Conservation (phyloP, 2,113 vertebrate species). For the Montifringilla adamsi region DNA sequence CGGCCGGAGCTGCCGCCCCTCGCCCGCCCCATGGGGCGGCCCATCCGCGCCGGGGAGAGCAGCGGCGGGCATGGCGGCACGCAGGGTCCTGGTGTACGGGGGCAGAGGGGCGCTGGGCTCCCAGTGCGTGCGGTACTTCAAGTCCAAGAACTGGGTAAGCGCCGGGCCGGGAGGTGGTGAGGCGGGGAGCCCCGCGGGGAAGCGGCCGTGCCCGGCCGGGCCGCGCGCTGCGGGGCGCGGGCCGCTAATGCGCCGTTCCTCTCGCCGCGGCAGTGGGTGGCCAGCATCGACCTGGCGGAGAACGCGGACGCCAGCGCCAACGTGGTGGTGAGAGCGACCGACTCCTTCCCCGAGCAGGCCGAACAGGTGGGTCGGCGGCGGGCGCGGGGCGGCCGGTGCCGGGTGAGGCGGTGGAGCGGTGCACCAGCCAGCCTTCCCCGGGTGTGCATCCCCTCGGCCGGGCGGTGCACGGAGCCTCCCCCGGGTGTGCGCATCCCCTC, state of each 20-base stretch:
- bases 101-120: slow-evolving; percentile 87
- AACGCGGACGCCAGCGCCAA: slow-evolving; percentile 87
- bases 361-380: slow-evolving; percentile 79
- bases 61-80: slow-evolving; percentile 41
- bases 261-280: slow-evolving; percentile 82
- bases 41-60: background rate
- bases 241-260: background rate
- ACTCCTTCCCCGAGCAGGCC: slow-evolving; percentile 87
- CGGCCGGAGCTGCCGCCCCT: background rate
- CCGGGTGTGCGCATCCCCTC: background rate
- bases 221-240: background rate
- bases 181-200: background rate
- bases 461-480: background rate
- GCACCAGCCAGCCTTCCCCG: accelerated
- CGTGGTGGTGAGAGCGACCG: slow-evolving; percentile 80
- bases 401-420: background rate
- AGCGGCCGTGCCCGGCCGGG: background rate
- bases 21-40: background rate
- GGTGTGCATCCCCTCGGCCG: background rate
- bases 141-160: slow-evolving; percentile 85
- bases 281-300: slow-evolving; percentile 84
- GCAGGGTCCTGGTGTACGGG: slow-evolving; percentile 86
- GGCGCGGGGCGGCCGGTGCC: background rate
- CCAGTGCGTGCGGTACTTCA: slow-evolving; percentile 83
- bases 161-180: background rate